phyloP scores from a whole-genome alignment of 2,113 vertebrate genomes.

The Chloroceryle aenea region DNA sequence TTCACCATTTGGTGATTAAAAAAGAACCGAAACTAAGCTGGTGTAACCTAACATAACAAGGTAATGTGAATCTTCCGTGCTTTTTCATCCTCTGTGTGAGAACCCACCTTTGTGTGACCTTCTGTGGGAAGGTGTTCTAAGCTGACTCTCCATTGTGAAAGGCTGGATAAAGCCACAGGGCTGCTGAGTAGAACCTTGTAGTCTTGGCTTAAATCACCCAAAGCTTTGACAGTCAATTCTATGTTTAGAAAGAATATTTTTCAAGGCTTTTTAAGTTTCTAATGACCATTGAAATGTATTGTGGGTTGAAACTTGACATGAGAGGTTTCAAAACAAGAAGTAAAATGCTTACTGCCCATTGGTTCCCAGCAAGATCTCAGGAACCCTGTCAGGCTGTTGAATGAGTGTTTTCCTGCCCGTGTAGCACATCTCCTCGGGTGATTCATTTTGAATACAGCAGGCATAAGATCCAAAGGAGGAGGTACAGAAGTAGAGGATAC shows the following conservation, averaged over 20 bases:
- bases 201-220: neutral
- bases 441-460: neutral
- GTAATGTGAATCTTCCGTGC: constrained; percentile 46
- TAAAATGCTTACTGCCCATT: neutral
- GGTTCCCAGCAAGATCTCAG: neutral
- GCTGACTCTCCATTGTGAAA: neutral
- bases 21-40: constrained; percentile 1
- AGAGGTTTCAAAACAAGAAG: neutral
- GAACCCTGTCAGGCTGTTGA: neutral
- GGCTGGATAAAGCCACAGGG: neutral
- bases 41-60: neutral
- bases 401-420: neutral
- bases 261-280: neutral
- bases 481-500: neutral
- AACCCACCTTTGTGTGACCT: neutral
- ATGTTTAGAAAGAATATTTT: neutral
- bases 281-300: neutral
- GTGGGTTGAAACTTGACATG: neutral
- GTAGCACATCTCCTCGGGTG: rapidly evolving
- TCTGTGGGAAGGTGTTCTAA: neutral
- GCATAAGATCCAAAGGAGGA: neutral
- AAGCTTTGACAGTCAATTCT: neutral
- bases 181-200: no score
- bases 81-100: constrained; percentile 21
- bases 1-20: constrained; percentile 50